Conservation (phyloP, 2,113 vertebrate species). For the Oncorhynchus keta region DNA sequence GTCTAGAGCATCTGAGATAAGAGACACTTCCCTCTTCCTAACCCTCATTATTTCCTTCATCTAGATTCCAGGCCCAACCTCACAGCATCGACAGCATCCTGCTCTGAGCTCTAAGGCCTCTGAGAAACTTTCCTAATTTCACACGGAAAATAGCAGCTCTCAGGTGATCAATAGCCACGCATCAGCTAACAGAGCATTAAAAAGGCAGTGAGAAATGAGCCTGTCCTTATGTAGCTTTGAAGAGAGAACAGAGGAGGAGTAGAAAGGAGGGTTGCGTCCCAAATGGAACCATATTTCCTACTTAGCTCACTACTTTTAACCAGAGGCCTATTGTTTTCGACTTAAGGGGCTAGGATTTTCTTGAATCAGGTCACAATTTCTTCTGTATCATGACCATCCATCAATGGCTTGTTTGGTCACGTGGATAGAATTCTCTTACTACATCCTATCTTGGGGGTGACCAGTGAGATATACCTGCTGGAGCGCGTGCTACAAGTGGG, state of each 20-base stretch:
- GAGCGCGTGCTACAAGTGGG: no score
- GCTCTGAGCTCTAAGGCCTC: neutral
- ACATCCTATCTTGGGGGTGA: no score
- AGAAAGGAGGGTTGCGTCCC: neutral
- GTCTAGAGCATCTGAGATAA: slow-evolving; percentile 28
- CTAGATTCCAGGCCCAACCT: neutral
- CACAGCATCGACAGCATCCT: neutral
- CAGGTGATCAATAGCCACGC: slow-evolving; percentile 17
- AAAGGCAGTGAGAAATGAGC: slow-evolving; percentile 1
- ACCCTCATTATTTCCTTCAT: neutral
- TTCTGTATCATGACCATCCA: no score
- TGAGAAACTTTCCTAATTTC: neutral
- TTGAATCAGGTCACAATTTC: no score
- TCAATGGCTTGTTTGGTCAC: no score
- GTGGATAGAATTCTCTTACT: no score
- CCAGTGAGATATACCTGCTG: no score
- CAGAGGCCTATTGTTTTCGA: no score
- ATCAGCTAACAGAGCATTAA: neutral
- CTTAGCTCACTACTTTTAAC: no score
- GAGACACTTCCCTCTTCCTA: slow-evolving; percentile 11
- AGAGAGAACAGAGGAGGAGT: neutral
- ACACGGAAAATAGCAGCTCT: slow-evolving; percentile 1
- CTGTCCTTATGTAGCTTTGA: slow-evolving; percentile 7
- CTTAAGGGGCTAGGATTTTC: no score
- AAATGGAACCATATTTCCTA: no score